These are phyloP conservation scores for Diorhabda sublineata DNA, from an alignment of 1,140 invertebrate genomes.

Conservation along the genomic window DNA sequence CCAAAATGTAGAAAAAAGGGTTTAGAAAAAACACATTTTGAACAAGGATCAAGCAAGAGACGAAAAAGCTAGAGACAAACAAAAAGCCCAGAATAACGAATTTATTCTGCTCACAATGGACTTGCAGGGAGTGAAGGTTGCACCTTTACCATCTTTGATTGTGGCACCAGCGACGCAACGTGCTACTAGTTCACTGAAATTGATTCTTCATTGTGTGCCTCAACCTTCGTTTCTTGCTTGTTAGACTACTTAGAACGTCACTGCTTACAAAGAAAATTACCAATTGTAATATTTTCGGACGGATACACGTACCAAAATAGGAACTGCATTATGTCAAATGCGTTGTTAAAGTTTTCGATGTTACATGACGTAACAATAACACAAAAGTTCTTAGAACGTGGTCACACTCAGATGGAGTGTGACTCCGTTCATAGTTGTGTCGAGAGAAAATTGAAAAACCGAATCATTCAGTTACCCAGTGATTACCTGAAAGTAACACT, in stretches of 20 bases:
- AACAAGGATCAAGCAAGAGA: no score
- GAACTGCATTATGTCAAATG: slow-evolving; percentile 12
- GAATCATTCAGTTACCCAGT: background rate
- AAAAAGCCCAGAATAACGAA: no score
- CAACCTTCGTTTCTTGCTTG: slow-evolving; percentile 7
- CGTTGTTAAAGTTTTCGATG: slow-evolving; percentile 13
- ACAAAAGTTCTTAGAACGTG: slow-evolving; percentile 17
- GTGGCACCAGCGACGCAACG: background rate
- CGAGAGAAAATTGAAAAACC: background rate
- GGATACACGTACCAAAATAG: slow-evolving; percentile 11
- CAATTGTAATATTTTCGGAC: slow-evolving; percentile 8
- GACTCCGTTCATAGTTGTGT: slow-evolving; percentile 2
- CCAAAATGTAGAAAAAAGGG: no score
- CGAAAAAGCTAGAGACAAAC: no score
- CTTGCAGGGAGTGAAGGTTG: slow-evolving; percentile 8
- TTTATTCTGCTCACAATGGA: slow-evolving; percentile 3
- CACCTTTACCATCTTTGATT: slow-evolving; percentile 11
- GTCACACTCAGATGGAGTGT: slow-evolving; percentile 12
- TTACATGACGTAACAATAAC: slow-evolving; percentile 6
- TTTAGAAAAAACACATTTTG: no score
- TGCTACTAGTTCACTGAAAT: slow-evolving; percentile 14
- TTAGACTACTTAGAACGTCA: slow-evolving; percentile 8
- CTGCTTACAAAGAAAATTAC: background rate
- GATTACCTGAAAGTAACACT: background rate
- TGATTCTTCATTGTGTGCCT: slow-evolving; percentile 10